Evolutionary conservation across 2,797 vertebrate species (phyloP).

Genomic region (Chelidonichthys spinosus): DNA sequence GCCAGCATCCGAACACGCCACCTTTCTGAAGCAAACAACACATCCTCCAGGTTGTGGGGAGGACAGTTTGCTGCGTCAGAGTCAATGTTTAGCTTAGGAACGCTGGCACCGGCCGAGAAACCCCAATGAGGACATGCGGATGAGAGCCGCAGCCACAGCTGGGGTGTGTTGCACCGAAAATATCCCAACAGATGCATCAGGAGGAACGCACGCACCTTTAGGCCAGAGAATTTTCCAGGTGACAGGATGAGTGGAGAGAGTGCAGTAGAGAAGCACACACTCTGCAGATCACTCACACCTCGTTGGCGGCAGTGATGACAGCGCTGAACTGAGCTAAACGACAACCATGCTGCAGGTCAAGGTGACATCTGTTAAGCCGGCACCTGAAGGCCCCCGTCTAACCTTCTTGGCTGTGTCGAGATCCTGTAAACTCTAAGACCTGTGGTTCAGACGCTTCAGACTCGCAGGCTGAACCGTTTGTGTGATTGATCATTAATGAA

Average conservation of each 20-base stretch:
- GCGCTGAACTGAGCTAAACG: constrained; percentile 34
- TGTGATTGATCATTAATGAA: constrained; percentile 31
- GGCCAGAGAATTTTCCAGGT: constrained; percentile 50
- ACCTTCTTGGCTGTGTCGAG: constrained; percentile 28
- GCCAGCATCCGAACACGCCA: constrained; percentile 47
- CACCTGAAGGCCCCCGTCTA: constrained; percentile 43
- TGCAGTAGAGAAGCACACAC: constrained; percentile 30
- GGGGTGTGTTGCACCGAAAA: constrained; percentile 36
- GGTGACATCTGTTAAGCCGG: constrained; percentile 60
- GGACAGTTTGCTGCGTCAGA: background rate
- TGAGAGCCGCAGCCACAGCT: constrained; percentile 46
- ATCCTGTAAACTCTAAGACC: constrained; percentile 5
- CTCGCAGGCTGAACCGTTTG: constrained; percentile 14
- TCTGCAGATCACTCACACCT: constrained; percentile 56
- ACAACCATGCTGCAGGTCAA: constrained; percentile 66
- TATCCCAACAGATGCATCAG: constrained; percentile 32
- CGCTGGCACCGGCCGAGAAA: constrained; percentile 29
- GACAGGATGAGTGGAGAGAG: constrained; percentile 51
- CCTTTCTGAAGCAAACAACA: constrained; percentile 53
- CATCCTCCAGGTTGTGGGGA: constrained; percentile 39
- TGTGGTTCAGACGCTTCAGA: constrained; percentile 36
- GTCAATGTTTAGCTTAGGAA: constrained; percentile 73
- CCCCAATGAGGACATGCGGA: constrained; percentile 26
- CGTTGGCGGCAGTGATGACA: constrained; percentile 53
- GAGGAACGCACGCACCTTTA: constrained; percentile 45